Conservation (phyloP, 1,140 invertebrate genomes). For the Magallana ariakensis region DNA sequence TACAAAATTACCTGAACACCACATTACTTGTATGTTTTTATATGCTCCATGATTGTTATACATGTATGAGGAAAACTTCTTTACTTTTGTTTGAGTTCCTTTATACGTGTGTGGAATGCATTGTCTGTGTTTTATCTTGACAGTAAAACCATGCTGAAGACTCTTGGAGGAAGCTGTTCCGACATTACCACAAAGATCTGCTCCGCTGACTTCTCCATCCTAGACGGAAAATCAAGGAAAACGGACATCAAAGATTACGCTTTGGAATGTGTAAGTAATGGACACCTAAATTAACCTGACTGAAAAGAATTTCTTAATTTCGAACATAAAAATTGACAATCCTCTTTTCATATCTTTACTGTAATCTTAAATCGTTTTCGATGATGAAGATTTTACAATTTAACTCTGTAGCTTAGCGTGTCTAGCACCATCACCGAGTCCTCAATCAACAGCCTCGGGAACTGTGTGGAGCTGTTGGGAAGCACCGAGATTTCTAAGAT, state of each 20-base stretch:
- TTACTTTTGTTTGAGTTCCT: too few relatives aligned
- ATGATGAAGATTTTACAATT: too few relatives aligned
- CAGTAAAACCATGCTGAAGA: neutral
- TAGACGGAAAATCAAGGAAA: neutral
- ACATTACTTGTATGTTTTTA: too few relatives aligned
- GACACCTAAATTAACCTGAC: neutral
- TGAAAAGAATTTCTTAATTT: neutral
- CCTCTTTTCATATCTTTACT: neutral
- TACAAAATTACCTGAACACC: too few relatives aligned
- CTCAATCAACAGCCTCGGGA: neutral
- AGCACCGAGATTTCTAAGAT: neutral
- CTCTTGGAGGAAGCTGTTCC: neutral
- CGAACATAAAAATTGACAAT: neutral
- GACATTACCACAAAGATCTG: constrained; percentile 2
- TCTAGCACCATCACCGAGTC: neutral
- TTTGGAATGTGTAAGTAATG: neutral
- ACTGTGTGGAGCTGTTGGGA: neutral
- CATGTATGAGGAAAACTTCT: too few relatives aligned
- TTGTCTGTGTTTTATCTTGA: neutral
- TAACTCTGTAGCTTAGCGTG: neutral
- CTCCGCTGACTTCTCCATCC: constrained; percentile 1
- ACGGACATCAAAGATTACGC: neutral
- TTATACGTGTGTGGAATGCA: too few relatives aligned
- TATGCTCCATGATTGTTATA: too few relatives aligned
- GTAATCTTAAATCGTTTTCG: too few relatives aligned